These are phyloP conservation scores for Perizoma affinitatum DNA, from an alignment of 2,888 invertebrate genomes.

Conservation along the genomic window DNA sequence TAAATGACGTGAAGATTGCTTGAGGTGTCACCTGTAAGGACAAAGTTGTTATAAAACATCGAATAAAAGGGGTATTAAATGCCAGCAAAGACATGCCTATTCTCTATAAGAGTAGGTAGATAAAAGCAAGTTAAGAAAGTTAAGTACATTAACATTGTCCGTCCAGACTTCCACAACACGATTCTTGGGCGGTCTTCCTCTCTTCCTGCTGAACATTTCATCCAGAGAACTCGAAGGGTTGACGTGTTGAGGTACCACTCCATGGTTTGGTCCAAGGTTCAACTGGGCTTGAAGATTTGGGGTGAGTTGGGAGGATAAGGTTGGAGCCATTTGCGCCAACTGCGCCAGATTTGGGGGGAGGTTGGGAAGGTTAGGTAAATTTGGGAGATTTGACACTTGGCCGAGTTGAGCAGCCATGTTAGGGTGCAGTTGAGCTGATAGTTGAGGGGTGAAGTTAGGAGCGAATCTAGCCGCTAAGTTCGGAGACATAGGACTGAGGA, in stretches of 20 bases:
- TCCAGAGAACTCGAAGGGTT: conserved; percentile 90
- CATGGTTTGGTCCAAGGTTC: conserved; percentile 68
- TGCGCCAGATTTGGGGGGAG: conserved; percentile 77
- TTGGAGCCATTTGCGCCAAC: conserved; percentile 78
- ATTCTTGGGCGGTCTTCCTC: conserved; percentile 98
- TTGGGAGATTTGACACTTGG: conserved; percentile 60
- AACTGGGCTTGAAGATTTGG: conserved; percentile 76
- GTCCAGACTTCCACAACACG: conserved; percentile 96
- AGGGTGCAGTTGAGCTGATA: conserved; percentile 77
- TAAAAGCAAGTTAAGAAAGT: no score
- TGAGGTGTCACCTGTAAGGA: conserved; percentile 87
- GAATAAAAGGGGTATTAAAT: not conserved
- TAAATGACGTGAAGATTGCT: conserved; percentile 96
- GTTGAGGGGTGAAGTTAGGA: conserved; percentile 80
- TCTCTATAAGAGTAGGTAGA: no score
- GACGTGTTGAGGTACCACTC: conserved; percentile 67
- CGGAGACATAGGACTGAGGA: conserved; percentile 85
- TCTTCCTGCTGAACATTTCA: conserved; percentile 95
- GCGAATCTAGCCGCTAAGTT: conserved; percentile 84
- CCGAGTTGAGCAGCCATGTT: conserved; percentile 79
- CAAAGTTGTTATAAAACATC: not conserved
- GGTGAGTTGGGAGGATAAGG: conserved; percentile 67
- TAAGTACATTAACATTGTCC: conserved; percentile 86
- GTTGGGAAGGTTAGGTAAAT: conserved; percentile 57
- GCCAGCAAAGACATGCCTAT: no score